A percentile compares a stretch with the other conserved stretches of the same genome.
phyloP scores from a whole-genome alignment of 2,797 vertebrate genomes.

The Amazona finschi region DNA sequence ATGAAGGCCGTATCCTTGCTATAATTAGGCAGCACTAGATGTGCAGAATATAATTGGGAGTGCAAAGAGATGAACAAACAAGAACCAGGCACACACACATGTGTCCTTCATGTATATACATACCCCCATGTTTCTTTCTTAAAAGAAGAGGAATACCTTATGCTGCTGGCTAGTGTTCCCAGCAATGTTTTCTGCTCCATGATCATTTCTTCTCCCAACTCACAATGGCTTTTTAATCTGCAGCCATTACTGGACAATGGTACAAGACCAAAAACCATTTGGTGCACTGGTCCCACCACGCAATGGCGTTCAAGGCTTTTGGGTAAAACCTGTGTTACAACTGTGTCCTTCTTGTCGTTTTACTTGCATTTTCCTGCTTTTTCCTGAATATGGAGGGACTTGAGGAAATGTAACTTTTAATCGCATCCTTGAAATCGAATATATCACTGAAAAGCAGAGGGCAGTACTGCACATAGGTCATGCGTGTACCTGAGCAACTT shows the following conservation, averaged over 20 bases:
- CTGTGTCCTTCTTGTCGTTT: accelerated
- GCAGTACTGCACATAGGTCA: background rate
- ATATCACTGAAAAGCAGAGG: background rate
- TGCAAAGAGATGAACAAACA: background rate
- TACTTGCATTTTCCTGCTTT: background rate
- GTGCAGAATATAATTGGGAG: background rate
- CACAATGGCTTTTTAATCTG: background rate
- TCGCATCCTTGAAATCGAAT: background rate
- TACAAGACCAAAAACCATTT: accelerated
- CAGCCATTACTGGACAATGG: background rate
- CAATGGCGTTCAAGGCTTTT: accelerated
- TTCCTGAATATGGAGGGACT: background rate
- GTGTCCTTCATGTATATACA: background rate
- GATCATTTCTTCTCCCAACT: background rate
- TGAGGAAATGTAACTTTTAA: background rate
- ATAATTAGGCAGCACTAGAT: background rate
- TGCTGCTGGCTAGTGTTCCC: background rate
- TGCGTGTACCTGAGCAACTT: background rate
- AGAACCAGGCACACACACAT: background rate
- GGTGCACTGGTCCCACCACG: background rate
- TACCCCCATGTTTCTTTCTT: background rate
- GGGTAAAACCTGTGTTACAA: background rate
- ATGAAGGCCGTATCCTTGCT: background rate
- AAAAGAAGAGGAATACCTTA: background rate
- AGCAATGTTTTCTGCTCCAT: background rate